Evolutionary conservation across 2,888 invertebrate species (phyloP).

Genomic region (Phania funesta): DNA sequence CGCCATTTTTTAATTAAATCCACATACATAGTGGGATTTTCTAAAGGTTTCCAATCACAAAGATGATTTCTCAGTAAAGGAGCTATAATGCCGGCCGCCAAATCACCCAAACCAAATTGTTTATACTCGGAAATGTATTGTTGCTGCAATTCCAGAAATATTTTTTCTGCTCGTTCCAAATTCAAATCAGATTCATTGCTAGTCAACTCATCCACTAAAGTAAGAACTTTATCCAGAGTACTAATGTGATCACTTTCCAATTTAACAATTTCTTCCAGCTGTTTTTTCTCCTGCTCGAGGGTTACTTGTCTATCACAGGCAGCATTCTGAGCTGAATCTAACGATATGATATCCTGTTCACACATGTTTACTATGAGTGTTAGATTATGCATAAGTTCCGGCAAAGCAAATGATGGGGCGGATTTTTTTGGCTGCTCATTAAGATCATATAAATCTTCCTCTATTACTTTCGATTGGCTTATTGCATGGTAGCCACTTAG

Average conservation of each 20-base stretch:
- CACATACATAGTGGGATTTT: constrained; percentile 84
- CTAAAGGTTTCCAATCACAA: constrained; percentile 89
- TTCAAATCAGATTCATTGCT: constrained; percentile 77
- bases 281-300: constrained; percentile 89
- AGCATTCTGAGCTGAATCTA: constrained; percentile 88
- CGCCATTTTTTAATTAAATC: constrained; percentile 87
- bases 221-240: constrained; percentile 86
- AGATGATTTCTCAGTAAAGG: constrained; percentile 90
- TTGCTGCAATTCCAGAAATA: constrained; percentile 81
- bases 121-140: constrained; percentile 89
- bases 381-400: constrained; percentile 95
- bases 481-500: constrained; percentile 96
- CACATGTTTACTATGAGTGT: constrained; percentile 94
- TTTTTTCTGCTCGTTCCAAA: constrained; percentile 80
- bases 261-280: constrained; percentile 84
- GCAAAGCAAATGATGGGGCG: constrained; percentile 85
- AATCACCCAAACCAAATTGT: constrained; percentile 89
- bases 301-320: constrained; percentile 90
- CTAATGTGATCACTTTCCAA: constrained; percentile 88
- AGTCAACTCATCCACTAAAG: constrained; percentile 83
- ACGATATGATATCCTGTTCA: constrained; percentile 96
- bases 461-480: constrained; percentile 83
- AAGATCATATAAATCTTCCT: constrained; percentile 84
- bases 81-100: constrained; percentile 91
- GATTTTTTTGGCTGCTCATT: constrained; percentile 73